phyloP scores from a whole-genome alignment of 2,888 invertebrate species.

The Limnephilus lunatus region DNA sequence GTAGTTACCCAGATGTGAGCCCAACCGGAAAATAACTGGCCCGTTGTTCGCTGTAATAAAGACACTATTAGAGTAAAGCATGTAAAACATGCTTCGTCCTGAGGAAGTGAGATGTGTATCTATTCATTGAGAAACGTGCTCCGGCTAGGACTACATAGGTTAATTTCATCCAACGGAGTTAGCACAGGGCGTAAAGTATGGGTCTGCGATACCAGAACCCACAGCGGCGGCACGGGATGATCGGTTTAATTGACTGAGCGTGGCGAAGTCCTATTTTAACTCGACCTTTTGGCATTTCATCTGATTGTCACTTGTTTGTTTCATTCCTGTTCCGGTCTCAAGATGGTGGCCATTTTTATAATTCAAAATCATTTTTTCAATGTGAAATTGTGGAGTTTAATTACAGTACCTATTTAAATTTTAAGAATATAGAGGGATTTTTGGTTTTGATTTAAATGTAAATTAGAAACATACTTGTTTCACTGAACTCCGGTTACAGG shows the following conservation, averaged over 20 bases:
- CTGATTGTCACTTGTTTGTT: too few relatives aligned
- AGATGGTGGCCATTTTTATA: too few relatives aligned
- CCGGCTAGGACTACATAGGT: conserved; percentile 48
- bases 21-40: background rate
- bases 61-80: conserved; percentile 47
- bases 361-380: too few relatives aligned
- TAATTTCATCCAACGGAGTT: conserved; percentile 61
- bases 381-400: too few relatives aligned
- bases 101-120: conserved; percentile 46
- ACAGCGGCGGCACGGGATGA: background rate
- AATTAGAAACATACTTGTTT: too few relatives aligned
- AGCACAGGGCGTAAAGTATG: conserved; percentile 51
- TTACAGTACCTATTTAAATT: too few relatives aligned
- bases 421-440: too few relatives aligned
- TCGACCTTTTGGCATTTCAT: too few relatives aligned
- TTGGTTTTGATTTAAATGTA: too few relatives aligned
- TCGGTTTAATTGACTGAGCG: background rate
- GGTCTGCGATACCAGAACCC: background rate
- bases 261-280: too few relatives aligned
- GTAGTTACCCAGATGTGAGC: background rate
- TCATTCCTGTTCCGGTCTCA: too few relatives aligned
- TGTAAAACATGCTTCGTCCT: conserved; percentile 2
- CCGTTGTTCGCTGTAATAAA: conserved; percentile 46
- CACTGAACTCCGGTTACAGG: too few relatives aligned
- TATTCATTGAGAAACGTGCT: conserved; percentile 55